A percentile compares a stretch with the other conserved stretches of the same genome.
phyloP scores from a whole-genome alignment of 2,888 invertebrate genomes.

The Chrysomela aeneicollis region DNA sequence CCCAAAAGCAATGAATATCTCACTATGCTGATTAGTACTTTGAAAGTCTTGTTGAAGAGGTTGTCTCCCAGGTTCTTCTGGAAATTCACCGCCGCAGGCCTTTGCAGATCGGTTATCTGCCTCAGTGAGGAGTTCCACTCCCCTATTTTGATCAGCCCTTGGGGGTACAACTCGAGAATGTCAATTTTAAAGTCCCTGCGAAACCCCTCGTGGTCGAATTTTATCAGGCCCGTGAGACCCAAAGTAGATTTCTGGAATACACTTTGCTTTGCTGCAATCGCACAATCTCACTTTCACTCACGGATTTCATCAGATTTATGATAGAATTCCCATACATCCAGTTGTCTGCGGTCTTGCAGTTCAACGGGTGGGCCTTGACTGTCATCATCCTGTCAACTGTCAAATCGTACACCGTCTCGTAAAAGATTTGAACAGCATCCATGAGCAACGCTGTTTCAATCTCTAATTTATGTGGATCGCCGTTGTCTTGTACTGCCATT shows the following conservation, averaged over 20 bases:
- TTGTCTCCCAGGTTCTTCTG: constrained; percentile 62
- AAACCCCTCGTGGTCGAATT: constrained; percentile 81
- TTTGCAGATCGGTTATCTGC: constrained; percentile 35
- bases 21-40: constrained; percentile 78
- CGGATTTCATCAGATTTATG: constrained; percentile 83
- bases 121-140: constrained; percentile 68
- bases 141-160: constrained; percentile 73
- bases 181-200: constrained; percentile 75
- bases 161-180: constrained; percentile 69
- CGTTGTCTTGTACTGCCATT: constrained; percentile 30
- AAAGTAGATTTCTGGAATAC: constrained; percentile 69
- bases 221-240: constrained; percentile 79
- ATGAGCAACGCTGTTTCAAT: constrained; percentile 83
- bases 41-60: constrained; percentile 76
- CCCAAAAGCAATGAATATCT: constrained; percentile 53
- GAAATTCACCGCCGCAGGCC: constrained; percentile 11
- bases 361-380: constrained; percentile 41
- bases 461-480: constrained; percentile 58
- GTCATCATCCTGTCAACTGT: constrained; percentile 36
- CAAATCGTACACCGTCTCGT: constrained; percentile 77
- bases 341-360: constrained; percentile 68
- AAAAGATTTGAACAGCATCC: constrained; percentile 84
- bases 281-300: constrained; percentile 57
- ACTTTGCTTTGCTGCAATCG: neutral
- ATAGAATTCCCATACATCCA: constrained; percentile 87